Base-by-base conservation (phyloP, 2,113 vertebrate genomes). In the Callocephalon fimbriatum region DNA sequence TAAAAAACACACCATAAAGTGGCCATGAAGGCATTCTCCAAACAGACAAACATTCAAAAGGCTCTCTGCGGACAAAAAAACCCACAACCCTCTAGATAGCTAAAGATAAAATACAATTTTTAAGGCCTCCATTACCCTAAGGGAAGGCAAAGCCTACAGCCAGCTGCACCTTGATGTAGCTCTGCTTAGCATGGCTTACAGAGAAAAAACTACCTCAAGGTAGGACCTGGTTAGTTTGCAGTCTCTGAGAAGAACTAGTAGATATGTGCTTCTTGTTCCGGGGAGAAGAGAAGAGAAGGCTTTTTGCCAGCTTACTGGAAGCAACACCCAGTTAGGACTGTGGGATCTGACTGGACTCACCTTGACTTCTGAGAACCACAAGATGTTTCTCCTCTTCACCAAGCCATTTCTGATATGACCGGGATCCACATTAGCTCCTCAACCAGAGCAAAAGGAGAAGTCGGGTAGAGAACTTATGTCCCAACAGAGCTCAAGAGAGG, bases 241-340 rank as follows among this genome's bases (percentile, higher is more conserved):
- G 23, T 16, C 16, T n/a, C 56, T 67, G 51, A 85, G 51, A 53
- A 35, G 6, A 15, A 48, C 7, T 8, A 81, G 61, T 13, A 77
- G 54, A 17, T 4, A 35, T 0, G 0, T 19, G 40, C 31, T 74
- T 18, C 32, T 35, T 38, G 15, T 59, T 78, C 10, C 12, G 31
- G 12, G 44, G 17, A 82, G 32, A 59, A 68, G 7, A 9, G n/a
- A 47, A 68, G 7, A 9, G n/a, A 47, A 42, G 12, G 21, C 40
- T 40, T 40, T 40, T 40, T 40, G 40, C 4, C 29, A 22, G 25
- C 51, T 71, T 45, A 48, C 23, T 62, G 42, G 27, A 66, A 3
- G 2, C 11, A 75, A 25, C 12, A 11, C 4, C 12, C 27, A 58
- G n/a, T 19, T 63, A 76, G 47, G 83, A 47, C 44, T 29, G 12